Conservation (phyloP, 92 coral and sea anemone species). For the Anthopleura xanthogrammica region DNA sequence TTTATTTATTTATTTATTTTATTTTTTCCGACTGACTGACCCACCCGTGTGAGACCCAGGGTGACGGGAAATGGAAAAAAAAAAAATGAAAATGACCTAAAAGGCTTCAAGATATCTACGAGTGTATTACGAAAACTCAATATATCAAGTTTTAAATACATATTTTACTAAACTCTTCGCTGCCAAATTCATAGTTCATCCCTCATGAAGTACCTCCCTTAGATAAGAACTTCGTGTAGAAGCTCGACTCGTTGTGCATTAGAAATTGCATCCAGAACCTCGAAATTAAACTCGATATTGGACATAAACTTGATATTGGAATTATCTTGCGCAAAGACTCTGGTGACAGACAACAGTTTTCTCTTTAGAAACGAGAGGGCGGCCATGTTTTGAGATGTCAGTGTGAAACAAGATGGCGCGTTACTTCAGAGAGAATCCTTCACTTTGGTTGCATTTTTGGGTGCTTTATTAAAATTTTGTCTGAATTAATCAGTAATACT, state of each 20-base stretch:
- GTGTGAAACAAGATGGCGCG: not conserved
- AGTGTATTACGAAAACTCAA: too few relatives aligned
- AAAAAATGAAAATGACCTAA: too few relatives aligned
- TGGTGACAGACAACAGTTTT: not conserved
- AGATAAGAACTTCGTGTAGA: slow-evolving; percentile 5
- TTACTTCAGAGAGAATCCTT: too few relatives aligned
- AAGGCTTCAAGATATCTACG: too few relatives aligned
- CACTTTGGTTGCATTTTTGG: too few relatives aligned
- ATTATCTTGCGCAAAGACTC: not conserved
- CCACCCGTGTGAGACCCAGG: too few relatives aligned
- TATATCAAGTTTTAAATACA: not conserved
- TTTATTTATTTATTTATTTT: too few relatives aligned
- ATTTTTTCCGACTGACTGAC: too few relatives aligned
- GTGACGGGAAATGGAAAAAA: too few relatives aligned
- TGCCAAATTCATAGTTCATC: not conserved
- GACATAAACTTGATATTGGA: not conserved
- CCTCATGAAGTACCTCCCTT: not conserved
- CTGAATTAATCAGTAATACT: too few relatives aligned
- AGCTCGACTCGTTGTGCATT: not conserved
- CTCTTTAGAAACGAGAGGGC: not conserved
- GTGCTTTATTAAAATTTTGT: too few relatives aligned
- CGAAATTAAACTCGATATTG: not conserved
- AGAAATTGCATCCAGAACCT: not conserved
- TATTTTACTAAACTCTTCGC: not conserved
- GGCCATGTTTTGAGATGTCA: not conserved